Percentiles rank a stretch among this genome's conserved stretches.
Evolutionary conservation across 2,797 vertebrate genomes (phyloP).

Genomic region (Parotocinclus haroldoi): DNA sequence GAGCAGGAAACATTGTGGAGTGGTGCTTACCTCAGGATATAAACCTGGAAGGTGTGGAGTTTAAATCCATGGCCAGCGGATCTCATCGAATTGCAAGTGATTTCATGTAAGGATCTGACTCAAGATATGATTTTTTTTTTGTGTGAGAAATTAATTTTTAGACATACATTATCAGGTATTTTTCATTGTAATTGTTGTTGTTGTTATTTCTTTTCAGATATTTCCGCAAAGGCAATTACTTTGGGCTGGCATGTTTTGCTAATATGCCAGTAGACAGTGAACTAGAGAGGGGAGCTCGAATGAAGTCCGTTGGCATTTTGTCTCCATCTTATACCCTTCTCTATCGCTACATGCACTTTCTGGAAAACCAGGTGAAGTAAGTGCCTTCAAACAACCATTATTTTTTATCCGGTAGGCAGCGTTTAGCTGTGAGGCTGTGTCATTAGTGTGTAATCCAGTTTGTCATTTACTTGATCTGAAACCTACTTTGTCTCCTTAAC

Average conservation of each 20-base stretch:
- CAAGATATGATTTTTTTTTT: no score
- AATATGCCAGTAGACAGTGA: constrained; percentile 98
- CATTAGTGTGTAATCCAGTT: no score
- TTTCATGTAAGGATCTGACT: constrained; percentile 87
- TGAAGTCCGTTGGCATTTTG: constrained; percentile 97
- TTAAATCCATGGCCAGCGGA: constrained; percentile 98
- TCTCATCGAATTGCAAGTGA: constrained; percentile 95
- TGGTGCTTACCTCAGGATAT: constrained; percentile 96
- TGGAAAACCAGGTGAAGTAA: constrained; percentile 98
- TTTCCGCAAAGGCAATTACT: constrained; percentile 94
- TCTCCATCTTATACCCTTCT: constrained; percentile 95
- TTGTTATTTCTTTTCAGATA: constrained; percentile 71
- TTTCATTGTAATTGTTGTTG: no score
- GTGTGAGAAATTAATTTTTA: no score
- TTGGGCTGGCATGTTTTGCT: constrained; percentile 95
- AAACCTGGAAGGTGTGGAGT: constrained; percentile 94
- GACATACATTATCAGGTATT: no score
- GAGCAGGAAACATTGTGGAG: constrained; percentile 94
- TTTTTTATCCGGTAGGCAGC: no score
- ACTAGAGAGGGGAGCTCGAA: constrained; percentile 91
- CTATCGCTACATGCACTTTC: constrained; percentile 97
- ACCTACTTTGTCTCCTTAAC: no score
- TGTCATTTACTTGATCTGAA: no score
- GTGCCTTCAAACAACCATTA: constrained; percentile 38
- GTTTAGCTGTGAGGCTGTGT: no score